Percentiles rank a stretch among this genome's conserved stretches.
Conservation (phyloP, 2,797 vertebrate genomes). For the Chiroxiphia lanceolata region DNA sequence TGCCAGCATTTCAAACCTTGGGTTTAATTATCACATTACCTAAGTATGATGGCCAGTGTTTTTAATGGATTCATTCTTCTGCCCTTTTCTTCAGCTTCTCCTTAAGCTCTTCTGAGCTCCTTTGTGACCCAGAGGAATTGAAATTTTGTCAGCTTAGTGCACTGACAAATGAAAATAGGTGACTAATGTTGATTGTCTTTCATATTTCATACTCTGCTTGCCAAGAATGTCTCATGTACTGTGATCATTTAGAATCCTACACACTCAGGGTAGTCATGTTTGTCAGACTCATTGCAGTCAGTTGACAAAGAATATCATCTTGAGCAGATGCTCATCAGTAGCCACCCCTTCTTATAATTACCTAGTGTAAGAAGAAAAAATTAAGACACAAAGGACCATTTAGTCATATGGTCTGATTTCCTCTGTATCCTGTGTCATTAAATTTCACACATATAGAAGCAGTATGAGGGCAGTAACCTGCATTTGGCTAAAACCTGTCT, state of each 20-base stretch:
- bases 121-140: conserved; percentile 7
- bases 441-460: not conserved
- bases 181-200: conserved; percentile 20
- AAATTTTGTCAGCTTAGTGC: conserved; percentile 8
- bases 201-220: not conserved
- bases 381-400: not conserved
- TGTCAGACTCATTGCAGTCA: not conserved
- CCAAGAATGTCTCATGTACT: not conserved
- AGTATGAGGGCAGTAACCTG: not conserved
- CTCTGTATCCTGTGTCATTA: not conserved
- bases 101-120: conserved; percentile 9
- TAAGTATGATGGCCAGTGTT: not conserved
- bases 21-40: not conserved
- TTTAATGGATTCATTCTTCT: not conserved
- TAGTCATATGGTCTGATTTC: not conserved
- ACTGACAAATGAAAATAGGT: conserved; percentile 1
- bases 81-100: not conserved
- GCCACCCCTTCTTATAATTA: not conserved
- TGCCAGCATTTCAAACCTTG: conserved; percentile 24
- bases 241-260: not conserved
- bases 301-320: not conserved
- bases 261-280: not conserved
- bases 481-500: not conserved
- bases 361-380: not conserved
- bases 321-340: conserved; percentile 17